Base-by-base conservation (phyloP, 2,113 vertebrate genomes). In the Ibidorhyncha struthersii region DNA sequence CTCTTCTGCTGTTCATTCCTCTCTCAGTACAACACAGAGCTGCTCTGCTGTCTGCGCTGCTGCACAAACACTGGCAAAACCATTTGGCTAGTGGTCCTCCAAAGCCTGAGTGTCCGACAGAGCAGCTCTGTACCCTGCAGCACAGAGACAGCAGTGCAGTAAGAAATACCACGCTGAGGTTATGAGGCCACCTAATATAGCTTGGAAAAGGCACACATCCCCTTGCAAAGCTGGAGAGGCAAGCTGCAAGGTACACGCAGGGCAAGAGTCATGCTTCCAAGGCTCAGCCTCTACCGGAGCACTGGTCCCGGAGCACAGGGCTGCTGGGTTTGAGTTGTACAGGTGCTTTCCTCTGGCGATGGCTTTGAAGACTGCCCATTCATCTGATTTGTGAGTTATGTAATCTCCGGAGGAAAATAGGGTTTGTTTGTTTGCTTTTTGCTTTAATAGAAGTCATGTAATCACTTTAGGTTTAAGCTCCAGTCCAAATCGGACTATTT, bases 391-490 rank as follows among this genome's bases (percentile, higher is more conserved):
- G 62, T 9, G 65, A 93, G 78, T 97, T 97, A 97, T 27, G 45
- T 97, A 97, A 97, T 79, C 78, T 11, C 20, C 10, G 11, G 40
- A 91, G 82, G 38, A 79, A 96, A 97, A 95, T 0, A 90, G 93
- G 66, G 84, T 72, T 92, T 30, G 82, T 78, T 96, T 91, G 92
- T n/a, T 94, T 91, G 96, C 83, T 97, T 96, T 97, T 94, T 96
- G 87, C 92, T 96, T 93, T 96, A 96, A 95, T 88, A 96, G 96
- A 95, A 97, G 84, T 89, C 94, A 95, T 94, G 95, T 96, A 97
- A 97, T 97, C 96, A 97, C 94, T 96, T 97, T 96, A 96, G 94
- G 91, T 96, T 97, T 97, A 97, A 97, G 94, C 96, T 94, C 87
- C 94, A 69, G 78, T 82, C 90, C 95, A 96, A 97, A 97, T 95